Percentiles rank a stretch among this genome's conserved stretches.
These are phyloP conservation scores for Eulemur macaco DNA, from an alignment of 2,113 vertebrate species.

Conservation along the genomic window DNA sequence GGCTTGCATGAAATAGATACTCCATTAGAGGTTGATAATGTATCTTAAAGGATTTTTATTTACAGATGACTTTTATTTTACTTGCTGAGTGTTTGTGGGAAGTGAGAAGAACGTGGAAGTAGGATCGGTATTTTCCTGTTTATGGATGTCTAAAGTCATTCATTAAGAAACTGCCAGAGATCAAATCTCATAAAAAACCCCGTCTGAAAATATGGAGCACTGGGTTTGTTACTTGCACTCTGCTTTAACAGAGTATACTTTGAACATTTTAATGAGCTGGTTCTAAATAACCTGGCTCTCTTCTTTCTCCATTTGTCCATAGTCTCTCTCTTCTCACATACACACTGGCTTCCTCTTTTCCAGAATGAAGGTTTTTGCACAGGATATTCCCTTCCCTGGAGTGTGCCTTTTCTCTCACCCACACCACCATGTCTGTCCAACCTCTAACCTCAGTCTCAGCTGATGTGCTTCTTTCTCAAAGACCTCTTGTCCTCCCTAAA, in stretches of 20 bases:
- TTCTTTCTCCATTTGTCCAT: background rate
- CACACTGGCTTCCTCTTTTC: background rate
- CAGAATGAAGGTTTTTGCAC: background rate
- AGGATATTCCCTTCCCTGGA: background rate
- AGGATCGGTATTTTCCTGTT: background rate
- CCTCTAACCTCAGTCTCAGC: background rate
- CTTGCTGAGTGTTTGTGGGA: slow-evolving; percentile 4
- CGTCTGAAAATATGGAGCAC: background rate
- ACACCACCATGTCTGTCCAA: background rate
- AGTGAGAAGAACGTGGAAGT: background rate
- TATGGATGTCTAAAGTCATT: background rate
- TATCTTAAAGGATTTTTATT: background rate
- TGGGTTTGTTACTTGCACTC: background rate
- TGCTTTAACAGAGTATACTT: background rate
- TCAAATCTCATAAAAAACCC: background rate
- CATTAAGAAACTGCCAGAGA: slow-evolving; percentile 11
- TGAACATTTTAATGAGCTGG: background rate
- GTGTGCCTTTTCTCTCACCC: background rate
- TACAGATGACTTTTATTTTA: background rate
- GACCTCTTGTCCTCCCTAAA: background rate
- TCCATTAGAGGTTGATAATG: background rate
- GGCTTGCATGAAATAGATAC: background rate
- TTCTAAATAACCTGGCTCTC: background rate
- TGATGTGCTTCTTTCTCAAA: background rate
- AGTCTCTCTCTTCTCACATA: background rate